A percentile compares a stretch with the other conserved stretches of the same genome.
Conservation (phyloP, 2,797 vertebrate species). For the Cyclura pinguis region DNA sequence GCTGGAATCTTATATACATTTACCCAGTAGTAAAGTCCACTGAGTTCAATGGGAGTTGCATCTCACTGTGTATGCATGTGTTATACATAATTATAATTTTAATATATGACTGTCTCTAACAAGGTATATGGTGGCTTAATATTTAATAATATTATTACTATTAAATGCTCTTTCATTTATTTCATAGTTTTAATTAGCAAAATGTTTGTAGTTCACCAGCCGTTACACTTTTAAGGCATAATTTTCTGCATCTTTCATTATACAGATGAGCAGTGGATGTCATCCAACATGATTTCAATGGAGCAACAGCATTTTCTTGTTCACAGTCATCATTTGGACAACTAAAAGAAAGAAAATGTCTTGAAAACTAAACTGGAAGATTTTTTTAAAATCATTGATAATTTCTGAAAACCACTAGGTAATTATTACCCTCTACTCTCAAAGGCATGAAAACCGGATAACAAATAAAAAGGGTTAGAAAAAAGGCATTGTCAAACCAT, state of each 20-base stretch:
- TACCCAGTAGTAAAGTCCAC: neutral
- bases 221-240: conserved; percentile 69
- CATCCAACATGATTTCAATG: conserved; percentile 82
- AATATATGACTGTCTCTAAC: conserved; percentile 73
- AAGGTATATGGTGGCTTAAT: conserved; percentile 76
- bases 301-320: conserved; percentile 83
- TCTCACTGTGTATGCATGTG: conserved; percentile 35
- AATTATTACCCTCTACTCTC: conserved; percentile 37
- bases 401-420: conserved; percentile 32
- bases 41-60: neutral
- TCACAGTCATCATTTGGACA: conserved; percentile 83
- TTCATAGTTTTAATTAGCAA: conserved; percentile 79
- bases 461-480: conserved; percentile 27
- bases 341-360: conserved; percentile 48
- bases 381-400: conserved; percentile 55
- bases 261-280: conserved; percentile 80
- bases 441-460: conserved; percentile 50
- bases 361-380: conserved; percentile 74
- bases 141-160: conserved; percentile 78
- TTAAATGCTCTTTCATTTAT: conserved; percentile 76
- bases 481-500: neutral
- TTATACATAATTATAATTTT: conserved; percentile 72
- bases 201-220: conserved; percentile 76
- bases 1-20: neutral
- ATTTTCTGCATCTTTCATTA: conserved; percentile 79